phyloP scores from a whole-genome alignment of 2,113 vertebrate species.

The Noctilio leporinus region DNA sequence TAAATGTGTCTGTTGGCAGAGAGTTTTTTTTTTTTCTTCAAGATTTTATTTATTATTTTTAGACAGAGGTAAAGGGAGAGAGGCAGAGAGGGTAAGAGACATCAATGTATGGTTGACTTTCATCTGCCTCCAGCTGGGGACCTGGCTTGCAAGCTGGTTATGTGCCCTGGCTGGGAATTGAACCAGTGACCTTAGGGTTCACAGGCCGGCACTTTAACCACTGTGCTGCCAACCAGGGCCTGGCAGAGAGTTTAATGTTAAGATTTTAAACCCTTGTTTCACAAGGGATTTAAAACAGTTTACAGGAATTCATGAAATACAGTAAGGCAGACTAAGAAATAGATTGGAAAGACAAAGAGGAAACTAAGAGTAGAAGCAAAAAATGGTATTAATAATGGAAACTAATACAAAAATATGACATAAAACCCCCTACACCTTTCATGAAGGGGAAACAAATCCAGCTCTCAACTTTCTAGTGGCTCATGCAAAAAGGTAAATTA shows the following conservation, averaged over 20 bases:
- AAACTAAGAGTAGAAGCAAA: not conserved
- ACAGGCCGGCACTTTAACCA: too few species aligned
- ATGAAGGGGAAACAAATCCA: not conserved
- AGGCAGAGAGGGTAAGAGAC: too few species aligned
- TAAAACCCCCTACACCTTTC: not conserved
- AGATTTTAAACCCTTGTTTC: constrained; percentile 41
- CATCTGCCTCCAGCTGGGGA: too few species aligned
- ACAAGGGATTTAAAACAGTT: not conserved
- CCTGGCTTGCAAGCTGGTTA: too few species aligned
- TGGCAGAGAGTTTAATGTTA: constrained; percentile 30
- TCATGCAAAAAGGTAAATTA: not conserved
- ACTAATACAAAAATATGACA: not conserved
- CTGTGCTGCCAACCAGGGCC: too few species aligned
- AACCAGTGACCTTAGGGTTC: too few species aligned
- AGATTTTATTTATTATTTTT: too few species aligned
- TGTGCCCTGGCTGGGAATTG: too few species aligned
- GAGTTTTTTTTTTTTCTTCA: too few species aligned
- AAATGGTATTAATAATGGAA: not conserved
- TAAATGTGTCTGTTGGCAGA: constrained; percentile 11
- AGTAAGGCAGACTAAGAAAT: not conserved
- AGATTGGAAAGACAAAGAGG: not conserved
- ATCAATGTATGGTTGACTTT: too few species aligned
- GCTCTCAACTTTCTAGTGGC: not conserved
- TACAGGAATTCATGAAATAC: not conserved
- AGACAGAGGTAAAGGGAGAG: too few species aligned